Percentiles rank a stretch among this genome's conserved stretches.
Conservation (phyloP, 2,113 vertebrate species). For the Mesocricetus auratus region DNA sequence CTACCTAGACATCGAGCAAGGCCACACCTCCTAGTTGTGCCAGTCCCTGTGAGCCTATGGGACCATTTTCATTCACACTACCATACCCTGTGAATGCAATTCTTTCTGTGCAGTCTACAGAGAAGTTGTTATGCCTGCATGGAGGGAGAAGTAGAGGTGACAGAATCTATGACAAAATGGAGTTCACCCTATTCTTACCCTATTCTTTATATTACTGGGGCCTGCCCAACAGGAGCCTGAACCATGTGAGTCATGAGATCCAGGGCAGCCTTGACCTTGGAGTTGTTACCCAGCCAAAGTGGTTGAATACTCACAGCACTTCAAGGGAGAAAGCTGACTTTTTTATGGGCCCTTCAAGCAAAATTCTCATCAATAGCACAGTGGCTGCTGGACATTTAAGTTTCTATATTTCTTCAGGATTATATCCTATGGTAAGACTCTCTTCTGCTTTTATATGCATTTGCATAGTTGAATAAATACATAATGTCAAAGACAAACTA, state of each 20-base stretch:
- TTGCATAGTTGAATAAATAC: constrained; percentile 15
- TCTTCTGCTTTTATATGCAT: background rate
- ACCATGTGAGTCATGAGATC: background rate
- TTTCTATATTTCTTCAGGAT: background rate
- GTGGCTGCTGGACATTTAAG: background rate
- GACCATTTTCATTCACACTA: too few species aligned
- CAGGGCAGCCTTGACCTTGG: background rate
- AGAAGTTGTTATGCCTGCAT: background rate
- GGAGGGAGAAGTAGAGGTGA: background rate
- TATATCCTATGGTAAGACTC: background rate
- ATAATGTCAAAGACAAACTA: background rate
- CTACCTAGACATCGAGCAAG: too few species aligned
- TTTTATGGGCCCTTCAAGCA: background rate
- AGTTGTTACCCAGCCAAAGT: background rate
- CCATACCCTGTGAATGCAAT: constrained; percentile 58
- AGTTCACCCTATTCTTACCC: background rate
- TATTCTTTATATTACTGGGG: background rate
- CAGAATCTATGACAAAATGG: background rate
- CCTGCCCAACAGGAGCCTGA: background rate
- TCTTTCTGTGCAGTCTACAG: background rate
- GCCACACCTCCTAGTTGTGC: too few species aligned
- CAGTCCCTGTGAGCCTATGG: too few species aligned
- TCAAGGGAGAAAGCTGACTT: background rate
- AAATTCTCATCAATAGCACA: constrained; percentile 25
- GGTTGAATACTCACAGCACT: background rate